Conservation (phyloP, 2,888 invertebrate genomes). For the Silvanus unidentatus region DNA sequence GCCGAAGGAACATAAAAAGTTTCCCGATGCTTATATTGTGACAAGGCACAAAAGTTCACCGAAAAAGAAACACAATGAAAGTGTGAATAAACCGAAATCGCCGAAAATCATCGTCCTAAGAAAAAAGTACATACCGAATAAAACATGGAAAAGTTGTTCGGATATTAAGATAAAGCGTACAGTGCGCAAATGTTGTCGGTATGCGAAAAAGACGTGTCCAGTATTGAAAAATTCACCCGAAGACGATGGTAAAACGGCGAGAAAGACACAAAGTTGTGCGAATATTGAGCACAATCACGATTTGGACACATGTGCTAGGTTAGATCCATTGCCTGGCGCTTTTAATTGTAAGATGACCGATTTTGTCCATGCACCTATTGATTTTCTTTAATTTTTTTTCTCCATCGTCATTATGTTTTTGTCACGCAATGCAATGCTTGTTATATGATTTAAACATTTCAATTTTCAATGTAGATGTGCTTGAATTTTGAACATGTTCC, state of each 20-base stretch:
- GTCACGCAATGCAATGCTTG: background rate
- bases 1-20: constrained; percentile 37
- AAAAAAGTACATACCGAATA: constrained; percentile 33
- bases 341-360: constrained; percentile 38
- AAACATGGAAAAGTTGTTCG: constrained; percentile 45
- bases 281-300: constrained; percentile 30
- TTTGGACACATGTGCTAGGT: constrained; percentile 32
- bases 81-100: constrained; percentile 22
- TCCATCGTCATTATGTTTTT: constrained; percentile 5
- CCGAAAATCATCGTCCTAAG: constrained; percentile 37
- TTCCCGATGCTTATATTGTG: constrained; percentile 46
- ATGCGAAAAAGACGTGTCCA: constrained; percentile 44
- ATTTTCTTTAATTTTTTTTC: constrained; percentile 15
- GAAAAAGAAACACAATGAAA: constrained; percentile 23
- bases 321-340: constrained; percentile 36
- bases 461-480: background rate
- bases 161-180: constrained; percentile 37
- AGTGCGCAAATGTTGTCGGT: constrained; percentile 42
- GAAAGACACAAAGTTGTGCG: constrained; percentile 40
- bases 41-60: constrained; percentile 29
- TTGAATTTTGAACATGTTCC: background rate
- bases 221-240: constrained; percentile 33
- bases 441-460: background rate
- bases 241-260: constrained; percentile 27
- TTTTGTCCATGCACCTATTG: constrained; percentile 21